A percentile compares a stretch with the other conserved stretches of the same genome.
These are phyloP conservation scores for Drusus annulatus DNA, from an alignment of 1,140 invertebrate genomes.

Conservation along the genomic window DNA sequence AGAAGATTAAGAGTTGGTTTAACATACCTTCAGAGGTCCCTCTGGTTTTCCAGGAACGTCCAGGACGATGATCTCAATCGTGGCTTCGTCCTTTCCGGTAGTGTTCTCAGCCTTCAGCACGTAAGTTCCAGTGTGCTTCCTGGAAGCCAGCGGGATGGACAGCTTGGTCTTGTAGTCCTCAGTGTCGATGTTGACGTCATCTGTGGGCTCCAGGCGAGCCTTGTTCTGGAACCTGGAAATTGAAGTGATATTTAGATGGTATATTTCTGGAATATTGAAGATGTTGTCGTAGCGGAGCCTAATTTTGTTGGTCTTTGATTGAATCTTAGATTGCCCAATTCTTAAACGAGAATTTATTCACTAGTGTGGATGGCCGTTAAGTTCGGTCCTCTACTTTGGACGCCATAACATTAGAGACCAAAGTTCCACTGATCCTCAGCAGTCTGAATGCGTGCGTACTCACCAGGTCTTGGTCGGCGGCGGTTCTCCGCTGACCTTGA, in stretches of 20 bases:
- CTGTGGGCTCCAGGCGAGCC: conserved; percentile 77
- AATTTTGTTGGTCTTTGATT: too few relatives aligned
- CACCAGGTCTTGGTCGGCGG: conserved; percentile 87
- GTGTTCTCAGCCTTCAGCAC: conserved; percentile 92
- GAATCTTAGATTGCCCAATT: too few relatives aligned
- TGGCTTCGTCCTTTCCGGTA: conserved; percentile 91
- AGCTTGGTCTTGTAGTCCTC: conserved; percentile 92
- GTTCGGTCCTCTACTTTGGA: too few relatives aligned
- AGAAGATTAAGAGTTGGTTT: background rate
- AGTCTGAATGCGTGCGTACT: conserved; percentile 38
- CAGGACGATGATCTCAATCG: conserved; percentile 89
- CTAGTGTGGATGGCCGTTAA: too few relatives aligned
- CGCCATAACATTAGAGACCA: too few relatives aligned
- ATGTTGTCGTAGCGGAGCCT: too few relatives aligned
- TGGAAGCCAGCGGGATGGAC: conserved; percentile 79
- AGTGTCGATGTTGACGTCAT: conserved; percentile 83
- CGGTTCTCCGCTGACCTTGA: conserved; percentile 92
- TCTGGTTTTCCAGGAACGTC: conserved; percentile 92
- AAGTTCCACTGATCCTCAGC: too few relatives aligned
- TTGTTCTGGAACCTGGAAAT: conserved; percentile 81
- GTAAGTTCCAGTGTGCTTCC: conserved; percentile 89
- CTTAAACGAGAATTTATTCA: too few relatives aligned
- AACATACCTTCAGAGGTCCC: conserved; percentile 87
- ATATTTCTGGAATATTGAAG: too few relatives aligned
- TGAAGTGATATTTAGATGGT: too few relatives aligned